Evolutionary conservation across 2,888 invertebrate species (phyloP), one percentile per base, ranked within the genome.

Genomic region (Drosophila melanosoma): DNA sequence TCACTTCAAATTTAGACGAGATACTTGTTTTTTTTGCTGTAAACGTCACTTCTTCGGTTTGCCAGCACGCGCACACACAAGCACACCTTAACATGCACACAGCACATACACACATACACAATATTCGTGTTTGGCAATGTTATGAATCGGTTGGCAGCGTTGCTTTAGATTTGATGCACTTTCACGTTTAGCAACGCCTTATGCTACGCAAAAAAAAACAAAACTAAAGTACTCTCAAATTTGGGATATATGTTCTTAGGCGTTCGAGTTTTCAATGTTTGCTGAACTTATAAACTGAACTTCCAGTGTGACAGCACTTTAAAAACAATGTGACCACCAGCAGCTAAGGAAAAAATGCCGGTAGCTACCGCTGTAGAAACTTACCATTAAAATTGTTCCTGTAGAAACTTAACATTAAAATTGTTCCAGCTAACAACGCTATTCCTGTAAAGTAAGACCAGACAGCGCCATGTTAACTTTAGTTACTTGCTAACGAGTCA

Each of bases 21-120:
- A 83, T 86, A 80, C 66, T 78, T 75, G 84, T 58, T 76, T 67
- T 59, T 58, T 58, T 67, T 69, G 68, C 69, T 84, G 88, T 79
- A 87, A 83, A 83, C 88, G 88, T 87, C 88, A 83, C 85, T 80
- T 82, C 59, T 82, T 78, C 49, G 58, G 74, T 48, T 66, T 79
- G 58, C 52, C 68, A 71, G 68, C 65, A 87, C 67, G 69, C 76
- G 60, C 72, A 87, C 70, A 73, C 69, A 71, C 70, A 53, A 23
- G 69, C 67, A 73, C 65, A 73, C 49, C 29, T 54, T 29, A 23
- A 48, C 54, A 73, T 26, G 26, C 53, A 69, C 45, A 53, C n/a
- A 45, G 63, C 35, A 42, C 52, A 64, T 62, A 56, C 58, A 64
- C 48, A 26, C 48, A 51, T 17, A 56, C 33, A 69, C 63, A 77